Evolutionary conservation across 2,888 invertebrate genomes (phyloP), one percentile per base, ranked within the genome.

Genomic region (Pristionchus fissidentatus): DNA sequence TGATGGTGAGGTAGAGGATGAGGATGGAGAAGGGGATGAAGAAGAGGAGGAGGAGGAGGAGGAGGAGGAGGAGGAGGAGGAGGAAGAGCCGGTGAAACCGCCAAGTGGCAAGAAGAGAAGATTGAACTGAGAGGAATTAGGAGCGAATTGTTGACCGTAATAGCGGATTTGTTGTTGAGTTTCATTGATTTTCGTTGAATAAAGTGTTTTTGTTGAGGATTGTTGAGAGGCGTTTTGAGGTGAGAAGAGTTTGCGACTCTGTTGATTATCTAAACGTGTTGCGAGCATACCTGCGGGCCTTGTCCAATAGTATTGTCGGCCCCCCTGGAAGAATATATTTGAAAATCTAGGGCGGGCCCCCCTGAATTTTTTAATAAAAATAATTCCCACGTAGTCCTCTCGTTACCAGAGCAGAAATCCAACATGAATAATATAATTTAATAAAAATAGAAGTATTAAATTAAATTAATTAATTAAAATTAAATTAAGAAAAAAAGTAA

Each of bases 81-180:
- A 79, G n/a, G 62, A 81, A 22, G 81, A 81, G 46, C 43, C 52
- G 46, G 81, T 41, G 35, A 41, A 70, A 35, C 70, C 83, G 13
- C 73, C 83, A 15, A 38, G 38, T 32, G 73, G 70, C 29, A 83
- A 83, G 83, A 83, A 32, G 41, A 15, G 55, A 26, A 29, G 83
- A 32, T 32, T 81, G 62, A 81, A 81, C 19, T 81, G 62, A 57
- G 49, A 26, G 26, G 7, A 57, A 57, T 77, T 52, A 26, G 2
- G 29, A 79, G 41, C 35, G 35, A 38, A 41, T 77, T 73, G 43
- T 73, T 73, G 26, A n/a, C 49, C 29, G 41, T 73, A 22, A 29
- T 73, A 19, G 26, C 49, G 22, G 46, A 77, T 77, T 49, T n/a
- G 75, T 77, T 46, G 75, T 46, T 77, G 70, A 26, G 70, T 70